Evolutionary conservation across 1,140 invertebrate species (phyloP).

Genomic region (Cotesia glomerata): DNA sequence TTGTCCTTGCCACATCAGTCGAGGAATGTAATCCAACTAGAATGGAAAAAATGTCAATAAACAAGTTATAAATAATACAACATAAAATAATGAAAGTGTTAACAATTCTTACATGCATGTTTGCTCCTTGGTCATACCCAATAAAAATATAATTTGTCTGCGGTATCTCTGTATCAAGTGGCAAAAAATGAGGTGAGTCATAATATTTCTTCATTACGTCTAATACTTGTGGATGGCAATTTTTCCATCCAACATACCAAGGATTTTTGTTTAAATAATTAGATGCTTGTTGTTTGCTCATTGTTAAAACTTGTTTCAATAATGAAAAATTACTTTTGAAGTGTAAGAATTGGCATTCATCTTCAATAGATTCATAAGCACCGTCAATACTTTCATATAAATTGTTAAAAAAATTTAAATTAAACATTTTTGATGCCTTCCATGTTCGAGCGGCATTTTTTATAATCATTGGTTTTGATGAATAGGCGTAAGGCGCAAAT

Average conservation of each 20-base stretch:
- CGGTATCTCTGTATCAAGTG: conserved; percentile 85
- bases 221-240: conserved; percentile 82
- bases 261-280: conserved; percentile 70
- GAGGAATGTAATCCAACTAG: conserved; percentile 88
- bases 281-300: conserved; percentile 71
- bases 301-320: conserved; percentile 79
- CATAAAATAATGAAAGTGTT: conserved; percentile 48
- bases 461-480: conserved; percentile 80
- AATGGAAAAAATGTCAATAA: conserved; percentile 37
- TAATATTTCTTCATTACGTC: conserved; percentile 81
- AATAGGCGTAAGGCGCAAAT: conserved; percentile 78
- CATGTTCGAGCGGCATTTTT: conserved; percentile 79
- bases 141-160: conserved; percentile 93
- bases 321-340: conserved; percentile 85
- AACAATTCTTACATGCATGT: conserved; percentile 82
- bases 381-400: conserved; percentile 74
- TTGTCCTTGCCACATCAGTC: conserved; percentile 94
- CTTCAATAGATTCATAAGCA: conserved; percentile 72
- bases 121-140: conserved; percentile 88
- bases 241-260: conserved; percentile 94
- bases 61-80: neutral
- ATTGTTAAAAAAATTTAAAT: conserved; percentile 77
- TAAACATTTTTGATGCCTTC: conserved; percentile 76
- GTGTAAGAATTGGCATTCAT: conserved; percentile 88
- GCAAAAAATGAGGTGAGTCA: conserved; percentile 84